Percentiles rank a stretch among this genome's conserved stretches.
These are phyloP conservation scores for Brachypterus glaber DNA, from an alignment of 2,888 invertebrate genomes.

Conservation along the genomic window DNA sequence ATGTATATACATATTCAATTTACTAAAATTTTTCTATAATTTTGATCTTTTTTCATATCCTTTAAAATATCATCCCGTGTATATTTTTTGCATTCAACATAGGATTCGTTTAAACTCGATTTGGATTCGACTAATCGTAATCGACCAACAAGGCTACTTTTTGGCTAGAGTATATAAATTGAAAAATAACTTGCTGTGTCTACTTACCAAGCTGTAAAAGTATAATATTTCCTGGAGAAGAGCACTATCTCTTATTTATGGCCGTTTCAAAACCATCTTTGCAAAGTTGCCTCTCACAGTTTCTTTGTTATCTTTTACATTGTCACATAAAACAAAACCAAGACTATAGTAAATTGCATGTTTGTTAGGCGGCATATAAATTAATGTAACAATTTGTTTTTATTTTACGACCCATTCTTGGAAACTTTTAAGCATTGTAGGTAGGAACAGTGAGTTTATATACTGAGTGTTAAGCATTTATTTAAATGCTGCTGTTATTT, in stretches of 20 bases:
- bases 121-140: too few species aligned
- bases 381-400: slow-evolving; percentile 27
- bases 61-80: too few species aligned
- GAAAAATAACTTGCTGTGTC: slow-evolving; percentile 1
- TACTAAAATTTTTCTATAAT: too few species aligned
- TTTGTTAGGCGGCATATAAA: slow-evolving; percentile 24
- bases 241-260: slow-evolving; percentile 8
- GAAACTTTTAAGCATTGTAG: slow-evolving; percentile 17
- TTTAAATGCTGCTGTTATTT: too few species aligned
- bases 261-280: slow-evolving; percentile 10
- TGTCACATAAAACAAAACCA: slow-evolving; percentile 26
- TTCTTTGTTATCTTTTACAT: slow-evolving; percentile 23
- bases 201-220: slow-evolving; percentile 2
- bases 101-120: too few species aligned
- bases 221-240: slow-evolving; percentile 7
- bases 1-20: too few species aligned
- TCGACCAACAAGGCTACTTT: too few species aligned
- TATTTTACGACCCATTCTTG: slow-evolving; percentile 17
- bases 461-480: too few species aligned
- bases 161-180: too few species aligned
- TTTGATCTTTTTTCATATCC: too few species aligned
- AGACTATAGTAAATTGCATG: slow-evolving; percentile 22
- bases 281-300: slow-evolving; percentile 18
- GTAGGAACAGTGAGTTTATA: too few species aligned
- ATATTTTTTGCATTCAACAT: too few species aligned